Evolutionary conservation across 1,140 invertebrate genomes (phyloP).

Genomic region (Bombus affinis): DNA sequence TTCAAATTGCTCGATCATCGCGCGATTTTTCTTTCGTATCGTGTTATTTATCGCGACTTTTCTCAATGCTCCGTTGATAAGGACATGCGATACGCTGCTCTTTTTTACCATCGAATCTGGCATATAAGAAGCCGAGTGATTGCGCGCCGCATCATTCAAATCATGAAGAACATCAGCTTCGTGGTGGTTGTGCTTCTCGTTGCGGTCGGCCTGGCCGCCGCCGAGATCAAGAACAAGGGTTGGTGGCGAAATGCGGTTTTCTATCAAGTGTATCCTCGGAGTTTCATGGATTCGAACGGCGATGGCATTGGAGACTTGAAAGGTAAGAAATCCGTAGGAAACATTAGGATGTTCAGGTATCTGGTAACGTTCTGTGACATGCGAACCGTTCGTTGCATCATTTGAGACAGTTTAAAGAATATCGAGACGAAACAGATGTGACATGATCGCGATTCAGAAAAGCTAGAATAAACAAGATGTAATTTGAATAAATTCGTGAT

Average conservation of each 20-base stretch:
- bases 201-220: conserved; percentile 8
- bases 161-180: conserved; percentile 23
- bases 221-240: conserved; percentile 75
- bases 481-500: background rate
- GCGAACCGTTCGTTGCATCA: background rate
- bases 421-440: no score
- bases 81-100: background rate
- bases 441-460: no score
- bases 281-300: conserved; percentile 88
- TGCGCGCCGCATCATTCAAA: conserved; percentile 9
- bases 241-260: conserved; percentile 91
- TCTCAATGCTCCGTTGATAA: conserved; percentile 34
- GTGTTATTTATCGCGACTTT: background rate
- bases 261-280: conserved; percentile 91
- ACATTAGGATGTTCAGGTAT: background rate
- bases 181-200: conserved; percentile 5
- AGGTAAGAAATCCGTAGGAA: conserved; percentile 79
- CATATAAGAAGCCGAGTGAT: conserved; percentile 40
- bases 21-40: background rate
- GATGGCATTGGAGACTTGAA: conserved; percentile 90
- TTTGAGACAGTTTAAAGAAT: background rate
- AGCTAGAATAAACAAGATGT: no score
- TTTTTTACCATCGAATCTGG: conserved; percentile 11
- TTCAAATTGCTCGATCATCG: no score
- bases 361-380: background rate